Base-by-base conservation (phyloP, 2,113 vertebrate genomes). In the Kryptolebias marmoratus region DNA sequence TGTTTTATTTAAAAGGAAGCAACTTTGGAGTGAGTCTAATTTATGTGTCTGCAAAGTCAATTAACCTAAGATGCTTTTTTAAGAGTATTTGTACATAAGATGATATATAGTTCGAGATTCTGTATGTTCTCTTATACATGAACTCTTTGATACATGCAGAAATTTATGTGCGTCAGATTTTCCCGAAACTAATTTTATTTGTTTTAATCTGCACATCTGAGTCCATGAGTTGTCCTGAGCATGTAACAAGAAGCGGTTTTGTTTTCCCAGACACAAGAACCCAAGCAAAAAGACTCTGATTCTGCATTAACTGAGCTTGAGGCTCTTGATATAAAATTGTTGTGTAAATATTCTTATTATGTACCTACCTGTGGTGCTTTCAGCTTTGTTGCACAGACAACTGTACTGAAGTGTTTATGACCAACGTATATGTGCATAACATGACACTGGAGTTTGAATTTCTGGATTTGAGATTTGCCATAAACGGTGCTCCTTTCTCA, bases 401-500 rank as follows among this genome's bases (percentile, higher is more conserved):
- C 64, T 88, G 78, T 88, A 61, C 67, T 82, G 75, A 90, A 85
- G 63, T 85, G 74, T 86, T 62, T 77, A 77, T 88, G 85, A 90
- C 78, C 31, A 71, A 84, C 83, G 83, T 87, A 61, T 66, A 81
- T 83, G 83, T 92, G 65, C 61, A 22, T 22, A 84, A 75, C 84
- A 80, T 84, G 76, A 90, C 89, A 93, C 87, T 93, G 89, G 90
- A 91, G 53, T 85, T 81, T 84, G 77, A 77, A 82, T 85, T 83
- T 83, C 57, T 70, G 69, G 85, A 76, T 85, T 81, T 81, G 27
- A 81, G 68, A 88, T 85, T 89, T 90, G 83, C 89, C 90, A 91
- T 91, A 92, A 93, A 91, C 64, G 89, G 90, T 91, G 89, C 88
- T 91, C 87, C 91, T 91, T 90, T 90, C 80, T 92, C 90, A 92